phyloP scores from a whole-genome alignment of 2,888 invertebrate species.

The Aphrophora alni region DNA sequence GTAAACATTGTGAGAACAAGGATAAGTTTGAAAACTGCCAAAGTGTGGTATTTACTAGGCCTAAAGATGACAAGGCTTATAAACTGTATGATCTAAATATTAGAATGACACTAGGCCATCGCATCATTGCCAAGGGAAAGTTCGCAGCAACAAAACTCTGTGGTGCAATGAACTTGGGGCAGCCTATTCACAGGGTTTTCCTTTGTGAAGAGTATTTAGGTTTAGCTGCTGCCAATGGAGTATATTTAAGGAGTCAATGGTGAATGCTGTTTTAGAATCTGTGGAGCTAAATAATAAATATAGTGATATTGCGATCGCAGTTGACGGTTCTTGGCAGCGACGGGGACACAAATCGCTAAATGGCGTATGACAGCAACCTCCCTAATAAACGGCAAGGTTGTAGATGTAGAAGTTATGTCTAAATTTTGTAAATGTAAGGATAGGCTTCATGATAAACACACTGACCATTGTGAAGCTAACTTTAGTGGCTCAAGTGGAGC shows the following conservation, averaged over 20 bases:
- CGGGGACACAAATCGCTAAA: slow-evolving; percentile 42
- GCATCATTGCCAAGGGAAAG: too few species aligned
- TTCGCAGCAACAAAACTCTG: too few species aligned
- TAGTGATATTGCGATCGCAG: slow-evolving; percentile 29
- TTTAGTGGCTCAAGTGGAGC: slow-evolving; percentile 40
- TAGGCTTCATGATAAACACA: slow-evolving; percentile 35
- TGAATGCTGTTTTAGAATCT: slow-evolving; percentile 22
- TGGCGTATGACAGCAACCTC: slow-evolving; percentile 43
- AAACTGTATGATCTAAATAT: too few species aligned
- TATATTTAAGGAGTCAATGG: slow-evolving; percentile 20
- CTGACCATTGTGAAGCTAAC: slow-evolving; percentile 40
- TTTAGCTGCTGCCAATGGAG: slow-evolving; percentile 20
- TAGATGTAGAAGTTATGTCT: slow-evolving; percentile 40
- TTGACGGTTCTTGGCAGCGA: slow-evolving; percentile 45
- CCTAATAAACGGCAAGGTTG: slow-evolving; percentile 41
- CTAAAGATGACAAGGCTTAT: too few species aligned
- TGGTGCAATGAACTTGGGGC: too few species aligned
- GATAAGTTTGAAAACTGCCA: too few species aligned
- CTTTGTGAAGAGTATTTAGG: slow-evolving; percentile 27
- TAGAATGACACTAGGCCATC: too few species aligned
- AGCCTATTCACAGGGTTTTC: too few species aligned
- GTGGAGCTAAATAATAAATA: slow-evolving; percentile 20
- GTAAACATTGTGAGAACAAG: slow-evolving; percentile 21
- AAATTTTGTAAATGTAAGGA: slow-evolving; percentile 42
- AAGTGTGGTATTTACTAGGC: too few species aligned